Conservation (phyloP, 2,797 vertebrate species). For the Gephyroberyx darwinii region DNA sequence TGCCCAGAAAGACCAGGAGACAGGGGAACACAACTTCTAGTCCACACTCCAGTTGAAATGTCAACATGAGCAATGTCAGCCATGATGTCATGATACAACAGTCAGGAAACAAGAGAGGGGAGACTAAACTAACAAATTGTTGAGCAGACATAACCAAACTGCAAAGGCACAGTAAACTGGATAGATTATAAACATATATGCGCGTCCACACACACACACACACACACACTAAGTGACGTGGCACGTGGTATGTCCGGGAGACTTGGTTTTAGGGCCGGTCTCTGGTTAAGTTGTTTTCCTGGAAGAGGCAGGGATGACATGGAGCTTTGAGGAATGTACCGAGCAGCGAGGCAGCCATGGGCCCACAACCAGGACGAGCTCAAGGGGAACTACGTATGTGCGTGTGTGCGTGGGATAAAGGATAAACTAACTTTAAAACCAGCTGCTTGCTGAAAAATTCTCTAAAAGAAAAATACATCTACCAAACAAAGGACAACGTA, state of each 20-base stretch:
- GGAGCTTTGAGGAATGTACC: slow-evolving; percentile 81
- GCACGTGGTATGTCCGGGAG: slow-evolving; percentile 66
- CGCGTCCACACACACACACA: slow-evolving; percentile 25
- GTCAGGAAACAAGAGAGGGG: slow-evolving; percentile 35
- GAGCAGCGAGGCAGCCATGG: slow-evolving; percentile 57
- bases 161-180: neutral
- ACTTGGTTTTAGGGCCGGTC: slow-evolving; percentile 67
- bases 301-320: slow-evolving; percentile 81
- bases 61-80: slow-evolving; percentile 54
- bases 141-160: neutral
- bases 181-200: slow-evolving; percentile 11
- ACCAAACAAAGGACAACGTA: slow-evolving; percentile 4
- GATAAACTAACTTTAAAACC: slow-evolving; percentile 24
- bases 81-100: slow-evolving; percentile 52
- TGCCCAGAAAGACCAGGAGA: slow-evolving; percentile 28
- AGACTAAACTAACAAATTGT: slow-evolving; percentile 37
- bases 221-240: slow-evolving; percentile 55
- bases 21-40: slow-evolving; percentile 28
- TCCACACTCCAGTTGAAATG: slow-evolving; percentile 45
- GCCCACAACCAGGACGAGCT: slow-evolving; percentile 60
- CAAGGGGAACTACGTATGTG: slow-evolving; percentile 48
- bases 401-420: slow-evolving; percentile 8
- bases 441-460: slow-evolving; percentile 7
- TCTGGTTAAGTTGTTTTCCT: slow-evolving; percentile 81
- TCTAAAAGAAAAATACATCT: slow-evolving; percentile 4